Evolutionary conservation across 1,140 invertebrate species (phyloP), one percentile per base, ranked within the genome.

Genomic region (Drosophila mauritiana): DNA sequence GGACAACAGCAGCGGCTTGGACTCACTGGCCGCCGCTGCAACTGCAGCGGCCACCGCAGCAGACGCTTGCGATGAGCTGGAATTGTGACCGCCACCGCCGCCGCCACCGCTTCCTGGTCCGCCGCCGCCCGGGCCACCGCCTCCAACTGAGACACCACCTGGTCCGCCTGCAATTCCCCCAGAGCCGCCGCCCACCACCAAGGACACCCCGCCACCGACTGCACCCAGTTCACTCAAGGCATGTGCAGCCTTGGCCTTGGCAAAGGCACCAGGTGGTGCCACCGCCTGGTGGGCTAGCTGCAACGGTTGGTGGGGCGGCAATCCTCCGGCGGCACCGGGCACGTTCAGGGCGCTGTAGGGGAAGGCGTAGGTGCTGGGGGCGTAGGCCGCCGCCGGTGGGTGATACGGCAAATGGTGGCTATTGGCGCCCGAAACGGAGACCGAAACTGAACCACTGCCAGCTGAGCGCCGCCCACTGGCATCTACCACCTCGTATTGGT

Each of bases 1-100:
- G 61, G 96, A 95, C 17, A 96, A 96, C 80, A 97, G 94, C 51
- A 97, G 93, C 34, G 96, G 96, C 81, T 96, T 96, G 20, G 96
- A 96, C 92, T 97, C 96, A 40, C 92, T 93, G 17, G 93, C 48
- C 15, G 83, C 77, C 12, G 93, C 43, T 2, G 75, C 70, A 0
- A 59, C 83, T 13, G 59, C 67, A 7, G 73, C 92, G 0, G 45
- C 57, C 5, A 40, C 17, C 90, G 91, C 49, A 25, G 39, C 51
- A 0, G 51, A 42, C 17, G 67, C 17, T 25, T 63, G 92, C 91
- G 45, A 92, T 74, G 36, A 92, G 84, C 55, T 67, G 46, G 56
- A 53, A 68, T 74, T 93, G 1, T 74, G n/a, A 22, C 45, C 17
- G 17, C 48, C 92, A 86, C 46, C 39, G 0, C 42, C 39, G 13